Conservation (phyloP, 2,888 invertebrate genomes). For the Ptilodon capucinus region DNA sequence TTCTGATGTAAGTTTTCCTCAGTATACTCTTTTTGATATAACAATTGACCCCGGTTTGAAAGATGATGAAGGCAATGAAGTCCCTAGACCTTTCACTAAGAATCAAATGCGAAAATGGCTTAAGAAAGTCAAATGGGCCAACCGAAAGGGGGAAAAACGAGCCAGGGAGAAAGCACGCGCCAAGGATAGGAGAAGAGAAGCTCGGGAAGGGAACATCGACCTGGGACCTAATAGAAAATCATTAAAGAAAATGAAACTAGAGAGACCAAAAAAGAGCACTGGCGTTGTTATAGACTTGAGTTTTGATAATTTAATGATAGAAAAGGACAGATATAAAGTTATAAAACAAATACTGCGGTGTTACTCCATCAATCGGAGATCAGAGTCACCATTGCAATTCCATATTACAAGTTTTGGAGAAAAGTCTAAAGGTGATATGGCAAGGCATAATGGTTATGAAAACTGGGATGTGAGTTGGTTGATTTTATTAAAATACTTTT, state of each 20-base stretch:
- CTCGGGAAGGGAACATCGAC: conserved; percentile 87
- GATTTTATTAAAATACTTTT: conserved; percentile 4
- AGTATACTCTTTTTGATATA: conserved; percentile 67
- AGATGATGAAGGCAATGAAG: conserved; percentile 68
- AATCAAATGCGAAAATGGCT: conserved; percentile 86
- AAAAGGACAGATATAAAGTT: conserved; percentile 93
- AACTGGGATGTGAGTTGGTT: conserved; percentile 92
- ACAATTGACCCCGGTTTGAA: conserved; percentile 72
- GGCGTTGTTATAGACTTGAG: conserved; percentile 93
- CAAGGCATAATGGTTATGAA: conserved; percentile 92
- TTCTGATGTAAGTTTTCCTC: conserved; percentile 44
- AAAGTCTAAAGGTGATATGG: conserved; percentile 87
- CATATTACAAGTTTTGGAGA: conserved; percentile 92
- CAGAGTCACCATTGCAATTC: conserved; percentile 90
- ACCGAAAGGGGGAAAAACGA: conserved; percentile 86
- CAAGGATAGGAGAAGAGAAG: conserved; percentile 87
- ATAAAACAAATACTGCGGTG: conserved; percentile 95
- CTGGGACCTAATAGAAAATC: conserved; percentile 91
- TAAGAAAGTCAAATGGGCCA: conserved; percentile 89
- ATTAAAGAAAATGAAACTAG: conserved; percentile 88
- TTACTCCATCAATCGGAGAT: conserved; percentile 94
- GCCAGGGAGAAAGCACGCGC: conserved; percentile 87
- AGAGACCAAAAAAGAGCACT: conserved; percentile 85
- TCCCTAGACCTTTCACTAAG: conserved; percentile 81
- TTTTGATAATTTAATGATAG: conserved; percentile 95